Evolutionary conservation across 1,140 invertebrate genomes (phyloP).

Genomic region (Pissodes strobi): DNA sequence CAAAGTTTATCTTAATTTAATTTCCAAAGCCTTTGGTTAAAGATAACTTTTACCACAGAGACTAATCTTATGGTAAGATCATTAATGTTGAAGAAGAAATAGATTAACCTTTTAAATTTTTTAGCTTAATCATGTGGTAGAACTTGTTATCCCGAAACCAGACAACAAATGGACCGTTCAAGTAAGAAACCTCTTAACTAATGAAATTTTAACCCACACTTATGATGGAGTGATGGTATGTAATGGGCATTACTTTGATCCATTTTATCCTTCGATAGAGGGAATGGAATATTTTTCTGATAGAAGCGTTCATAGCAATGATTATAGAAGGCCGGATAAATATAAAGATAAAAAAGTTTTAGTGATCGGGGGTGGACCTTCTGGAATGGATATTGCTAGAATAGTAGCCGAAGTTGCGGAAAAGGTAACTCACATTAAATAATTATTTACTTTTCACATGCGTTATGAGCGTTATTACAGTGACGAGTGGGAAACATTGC

Average conservation of each 20-base stretch:
- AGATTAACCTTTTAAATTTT: too few relatives aligned
- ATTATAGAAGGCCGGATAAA: constrained; percentile 74
- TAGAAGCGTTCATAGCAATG: constrained; percentile 75
- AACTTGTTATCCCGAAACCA: constrained; percentile 60
- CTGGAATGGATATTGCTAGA: constrained; percentile 82
- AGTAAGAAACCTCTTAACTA: constrained; percentile 53
- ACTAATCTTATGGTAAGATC: too few relatives aligned
- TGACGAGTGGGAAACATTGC: too few relatives aligned
- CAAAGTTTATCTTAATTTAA: too few relatives aligned
- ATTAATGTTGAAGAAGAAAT: too few relatives aligned
- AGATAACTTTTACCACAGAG: too few relatives aligned
- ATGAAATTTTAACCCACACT: constrained; percentile 56
- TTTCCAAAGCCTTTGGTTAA: too few relatives aligned
- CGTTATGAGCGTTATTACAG: too few relatives aligned
- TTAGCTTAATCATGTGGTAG: constrained; percentile 69
- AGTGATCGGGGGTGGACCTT: constrained; percentile 84
- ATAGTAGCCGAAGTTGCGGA: constrained; percentile 71
- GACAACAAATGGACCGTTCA: constrained; percentile 63
- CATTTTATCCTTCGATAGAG: constrained; percentile 62
- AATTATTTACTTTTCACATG: not conserved
- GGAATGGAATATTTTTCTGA: constrained; percentile 52
- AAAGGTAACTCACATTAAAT: constrained; percentile 57
- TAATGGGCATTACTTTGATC: constrained; percentile 79
- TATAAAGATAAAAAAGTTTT: constrained; percentile 72
- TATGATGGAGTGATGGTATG: constrained; percentile 84